A percentile compares a stretch with the other conserved stretches of the same genome.
Conservation (phyloP, 2,113 vertebrate species). For the Chionomys nivalis region DNA sequence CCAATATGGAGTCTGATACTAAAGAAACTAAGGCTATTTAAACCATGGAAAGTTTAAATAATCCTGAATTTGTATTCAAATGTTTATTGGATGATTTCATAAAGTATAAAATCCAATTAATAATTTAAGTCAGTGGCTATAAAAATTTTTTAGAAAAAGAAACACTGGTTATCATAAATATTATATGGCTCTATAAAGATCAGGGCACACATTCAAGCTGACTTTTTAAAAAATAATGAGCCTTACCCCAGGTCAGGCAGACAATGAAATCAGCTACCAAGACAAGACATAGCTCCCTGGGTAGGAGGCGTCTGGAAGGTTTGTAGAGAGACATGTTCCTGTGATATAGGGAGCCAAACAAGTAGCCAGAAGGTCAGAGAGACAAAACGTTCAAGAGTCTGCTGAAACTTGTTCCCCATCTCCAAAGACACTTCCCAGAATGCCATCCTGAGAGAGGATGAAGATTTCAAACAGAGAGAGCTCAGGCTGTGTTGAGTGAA, state of each 20-base stretch:
- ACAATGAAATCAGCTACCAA: slow-evolving; percentile 14
- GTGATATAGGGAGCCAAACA: not conserved
- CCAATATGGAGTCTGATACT: not conserved
- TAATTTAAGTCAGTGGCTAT: not conserved
- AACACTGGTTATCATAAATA: not conserved
- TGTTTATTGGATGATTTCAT: slow-evolving; percentile 47
- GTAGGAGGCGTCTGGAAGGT: not conserved
- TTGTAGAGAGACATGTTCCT: not conserved
- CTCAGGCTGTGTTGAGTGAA: not conserved
- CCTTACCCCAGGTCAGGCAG: not conserved
- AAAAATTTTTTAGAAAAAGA: slow-evolving; percentile 12
- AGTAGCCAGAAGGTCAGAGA: not conserved
- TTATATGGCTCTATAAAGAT: slow-evolving; percentile 12
- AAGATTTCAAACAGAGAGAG: slow-evolving; percentile 10
- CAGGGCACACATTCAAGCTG: not conserved
- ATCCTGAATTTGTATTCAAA: slow-evolving; percentile 12
- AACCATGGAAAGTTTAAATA: not conserved
- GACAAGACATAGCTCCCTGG: not conserved
- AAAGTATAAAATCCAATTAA: slow-evolving; percentile 47
- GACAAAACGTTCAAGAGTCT: not conserved
- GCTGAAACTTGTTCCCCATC: not conserved
- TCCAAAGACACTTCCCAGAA: not conserved
- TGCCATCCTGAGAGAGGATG: not conserved
- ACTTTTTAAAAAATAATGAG: not conserved
- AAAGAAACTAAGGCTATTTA: not conserved